Evolutionary conservation across 2,113 vertebrate species (phyloP), one percentile per base, ranked within the genome.

Genomic region (Ptyas mucosa): DNA sequence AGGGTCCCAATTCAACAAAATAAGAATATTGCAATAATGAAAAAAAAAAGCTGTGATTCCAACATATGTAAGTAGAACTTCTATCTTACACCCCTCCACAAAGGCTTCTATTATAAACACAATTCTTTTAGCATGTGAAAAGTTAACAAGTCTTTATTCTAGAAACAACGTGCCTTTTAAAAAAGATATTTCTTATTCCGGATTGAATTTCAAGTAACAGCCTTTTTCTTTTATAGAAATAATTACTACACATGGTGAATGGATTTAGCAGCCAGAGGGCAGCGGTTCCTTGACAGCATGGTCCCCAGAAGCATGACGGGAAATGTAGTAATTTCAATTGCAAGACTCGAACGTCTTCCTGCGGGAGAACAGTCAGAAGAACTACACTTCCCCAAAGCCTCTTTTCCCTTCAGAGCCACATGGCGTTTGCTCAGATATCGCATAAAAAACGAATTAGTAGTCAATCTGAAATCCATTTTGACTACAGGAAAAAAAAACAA

Each of bases 241-340:
- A 21, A 85, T 39, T n/a, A 23, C 18, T 5, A 29, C 1, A 81
- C 29, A 26, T 1, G 23, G 18, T 5, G 11, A 86, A 15, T 5
- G 24, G 11, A 23, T 90, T 51, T 34, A 49, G 49, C 5, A 49
- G 39, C 20, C 5, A 87, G 29, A 1, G 18, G 15, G 75, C 21
- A 52, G n/a, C 14, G 10, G 57, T 58, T 5, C 18, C 93, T 92
- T 97, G 95, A 90, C 94, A 85, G 94, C 94, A 89, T 12, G 57
- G 23, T 4, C 14, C 51, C 90, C 92, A 1, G 20, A 7, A 46
- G 94, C 90, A 96, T 96, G 93, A 89, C 81, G 96, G 97, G 97
- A 96, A 86, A 2, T 95, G 95, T 91, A 97, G 97, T 98, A 92
- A 55, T 11, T 1, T 29, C 87, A 61, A 5, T 24, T 14, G 0